Evolutionary conservation across 2,888 invertebrate genomes (phyloP).

Genomic region (Deroplatys truncata): DNA sequence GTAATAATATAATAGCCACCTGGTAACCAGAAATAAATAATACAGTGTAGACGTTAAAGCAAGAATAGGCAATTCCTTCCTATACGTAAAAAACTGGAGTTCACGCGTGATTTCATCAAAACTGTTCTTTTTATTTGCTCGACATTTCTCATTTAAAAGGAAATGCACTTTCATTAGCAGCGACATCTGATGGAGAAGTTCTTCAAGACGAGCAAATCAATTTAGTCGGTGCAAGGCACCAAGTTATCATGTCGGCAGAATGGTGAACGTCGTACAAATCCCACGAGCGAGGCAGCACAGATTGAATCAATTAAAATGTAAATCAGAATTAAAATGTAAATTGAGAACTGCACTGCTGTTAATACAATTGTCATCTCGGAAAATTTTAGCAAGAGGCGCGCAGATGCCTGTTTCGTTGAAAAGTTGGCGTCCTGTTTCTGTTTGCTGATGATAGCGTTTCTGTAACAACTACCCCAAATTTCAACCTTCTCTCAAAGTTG

Average conservation of each 20-base stretch:
- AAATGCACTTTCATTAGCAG: neutral
- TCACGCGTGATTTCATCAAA: too few relatives aligned
- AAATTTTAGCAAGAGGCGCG: neutral
- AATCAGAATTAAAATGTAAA: conserved; percentile 11
- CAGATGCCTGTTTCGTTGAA: neutral
- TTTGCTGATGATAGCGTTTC: neutral
- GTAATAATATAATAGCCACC: too few relatives aligned
- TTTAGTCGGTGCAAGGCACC: neutral
- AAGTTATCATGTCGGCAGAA: neutral
- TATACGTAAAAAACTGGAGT: too few relatives aligned
- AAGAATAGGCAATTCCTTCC: too few relatives aligned
- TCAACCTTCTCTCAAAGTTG: neutral
- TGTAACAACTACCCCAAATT: neutral
- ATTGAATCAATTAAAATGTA: conserved; percentile 16
- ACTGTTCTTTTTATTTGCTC: too few relatives aligned
- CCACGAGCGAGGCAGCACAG: neutral
- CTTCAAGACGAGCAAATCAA: neutral
- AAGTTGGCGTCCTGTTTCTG: neutral
- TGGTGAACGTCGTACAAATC: neutral
- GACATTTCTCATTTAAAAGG: too few relatives aligned
- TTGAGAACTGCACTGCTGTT: neutral
- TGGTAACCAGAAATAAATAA: too few relatives aligned
- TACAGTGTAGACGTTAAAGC: too few relatives aligned
- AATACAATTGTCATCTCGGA: neutral
- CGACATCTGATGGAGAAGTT: neutral